These are phyloP conservation scores for Ceratotherium simum DNA, from an alignment of 2,113 vertebrate genomes.

Conservation along the genomic window DNA sequence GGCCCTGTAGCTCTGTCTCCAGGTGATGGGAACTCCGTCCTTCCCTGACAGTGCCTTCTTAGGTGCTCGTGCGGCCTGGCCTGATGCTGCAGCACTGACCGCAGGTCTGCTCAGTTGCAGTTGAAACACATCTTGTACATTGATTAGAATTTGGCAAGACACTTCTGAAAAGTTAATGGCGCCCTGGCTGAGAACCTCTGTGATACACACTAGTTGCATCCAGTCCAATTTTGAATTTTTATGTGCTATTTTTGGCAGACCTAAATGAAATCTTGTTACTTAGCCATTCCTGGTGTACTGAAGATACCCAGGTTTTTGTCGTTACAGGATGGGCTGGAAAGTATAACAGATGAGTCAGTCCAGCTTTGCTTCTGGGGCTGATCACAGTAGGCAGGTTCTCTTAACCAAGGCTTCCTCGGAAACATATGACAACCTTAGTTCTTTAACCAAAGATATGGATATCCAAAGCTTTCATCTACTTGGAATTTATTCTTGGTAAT, in stretches of 20 bases:
- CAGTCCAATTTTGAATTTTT: not conserved
- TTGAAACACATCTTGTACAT: not conserved
- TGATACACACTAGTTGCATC: not conserved
- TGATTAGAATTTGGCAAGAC: not conserved
- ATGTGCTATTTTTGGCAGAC: not conserved
- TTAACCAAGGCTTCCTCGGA: not conserved
- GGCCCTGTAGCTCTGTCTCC: not conserved
- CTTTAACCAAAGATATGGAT: not conserved
- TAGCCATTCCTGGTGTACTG: fast-evolving
- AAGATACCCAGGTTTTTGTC: not conserved
- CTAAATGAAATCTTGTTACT: not conserved
- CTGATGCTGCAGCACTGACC: not conserved
- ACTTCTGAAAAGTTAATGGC: not conserved
- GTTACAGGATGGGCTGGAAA: not conserved
- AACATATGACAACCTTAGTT: not conserved
- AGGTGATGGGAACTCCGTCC: fast-evolving
- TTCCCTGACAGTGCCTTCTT: not conserved
- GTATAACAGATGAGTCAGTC: not conserved
- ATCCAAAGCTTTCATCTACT: not conserved
- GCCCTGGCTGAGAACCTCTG: not conserved
- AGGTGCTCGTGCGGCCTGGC: not conserved
- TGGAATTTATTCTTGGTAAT: not conserved
- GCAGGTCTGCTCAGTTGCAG: not conserved
- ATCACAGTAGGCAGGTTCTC: fast-evolving
- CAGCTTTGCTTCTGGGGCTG: not conserved